Conservation (phyloP, 2,797 vertebrate genomes). For the Lithobates pipiens region DNA sequence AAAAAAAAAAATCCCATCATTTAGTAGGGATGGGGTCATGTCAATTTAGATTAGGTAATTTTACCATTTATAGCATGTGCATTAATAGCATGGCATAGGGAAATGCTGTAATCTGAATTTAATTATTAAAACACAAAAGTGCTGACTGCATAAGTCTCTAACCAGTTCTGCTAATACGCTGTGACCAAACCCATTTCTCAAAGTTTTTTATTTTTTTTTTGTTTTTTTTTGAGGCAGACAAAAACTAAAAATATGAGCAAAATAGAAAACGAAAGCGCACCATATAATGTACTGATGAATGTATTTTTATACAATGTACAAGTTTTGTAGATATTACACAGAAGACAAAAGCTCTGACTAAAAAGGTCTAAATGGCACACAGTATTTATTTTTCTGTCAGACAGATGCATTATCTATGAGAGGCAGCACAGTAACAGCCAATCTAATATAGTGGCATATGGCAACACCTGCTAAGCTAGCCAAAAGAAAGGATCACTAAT, state of each 20-base stretch:
- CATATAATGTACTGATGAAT: neutral
- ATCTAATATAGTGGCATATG: conserved; percentile 58
- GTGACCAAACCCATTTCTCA: neutral
- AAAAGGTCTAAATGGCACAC: neutral
- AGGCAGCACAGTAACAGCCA: conserved; percentile 13
- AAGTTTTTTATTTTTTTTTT: neutral
- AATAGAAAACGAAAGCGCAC: neutral
- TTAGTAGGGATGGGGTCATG: too few species aligned
- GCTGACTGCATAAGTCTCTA: neutral
- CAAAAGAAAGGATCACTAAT: conserved; percentile 58
- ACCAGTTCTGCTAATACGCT: neutral
- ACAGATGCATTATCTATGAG: conserved; percentile 27
- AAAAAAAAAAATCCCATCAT: too few species aligned
- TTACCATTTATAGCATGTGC: too few species aligned
- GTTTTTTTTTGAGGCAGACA: too few species aligned
- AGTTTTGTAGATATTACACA: neutral
- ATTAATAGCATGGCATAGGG: too few species aligned
- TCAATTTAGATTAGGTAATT: too few species aligned
- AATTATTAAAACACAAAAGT: neutral
- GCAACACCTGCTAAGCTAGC: conserved; percentile 55
- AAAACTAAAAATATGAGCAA: neutral
- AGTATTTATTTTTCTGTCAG: neutral
- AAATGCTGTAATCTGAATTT: too few species aligned
- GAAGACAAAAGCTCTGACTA: neutral
- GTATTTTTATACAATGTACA: neutral